These are phyloP conservation scores for Cheiracanthium punctorium DNA, from an alignment of 2,888 invertebrate species.

Conservation along the genomic window DNA sequence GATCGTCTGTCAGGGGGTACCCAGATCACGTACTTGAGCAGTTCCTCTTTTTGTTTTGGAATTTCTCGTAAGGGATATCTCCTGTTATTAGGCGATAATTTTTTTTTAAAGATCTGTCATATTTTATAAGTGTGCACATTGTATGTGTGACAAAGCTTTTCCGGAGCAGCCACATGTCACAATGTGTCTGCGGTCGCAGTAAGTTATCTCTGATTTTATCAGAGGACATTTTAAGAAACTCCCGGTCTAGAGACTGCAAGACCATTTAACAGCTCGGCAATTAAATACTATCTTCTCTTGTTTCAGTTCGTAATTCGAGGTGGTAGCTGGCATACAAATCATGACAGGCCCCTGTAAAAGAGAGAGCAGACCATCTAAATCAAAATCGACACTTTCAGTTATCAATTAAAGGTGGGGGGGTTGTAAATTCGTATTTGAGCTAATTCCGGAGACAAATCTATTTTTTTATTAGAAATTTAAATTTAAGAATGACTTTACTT, in stretches of 20 bases:
- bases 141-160: neutral
- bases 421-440: too few relatives aligned
- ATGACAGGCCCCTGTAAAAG: too few relatives aligned
- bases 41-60: neutral
- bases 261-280: too few relatives aligned
- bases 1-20: conserved; percentile 34
- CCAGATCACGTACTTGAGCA: conserved; percentile 31
- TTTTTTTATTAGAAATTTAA: too few relatives aligned
- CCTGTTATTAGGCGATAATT: conserved; percentile 10
- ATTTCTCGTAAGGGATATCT: neutral
- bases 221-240: neutral
- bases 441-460: too few relatives aligned
- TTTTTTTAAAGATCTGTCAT: neutral
- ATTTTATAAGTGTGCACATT: neutral
- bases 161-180: neutral
- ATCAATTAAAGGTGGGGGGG: too few relatives aligned
- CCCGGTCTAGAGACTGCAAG: neutral
- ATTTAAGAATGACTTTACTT: too few relatives aligned
- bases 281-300: too few relatives aligned
- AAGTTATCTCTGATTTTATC: neutral
- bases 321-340: too few relatives aligned
- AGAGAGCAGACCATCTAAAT: too few relatives aligned
- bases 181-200: neutral
- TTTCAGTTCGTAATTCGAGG: too few relatives aligned
- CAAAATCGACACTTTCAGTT: too few relatives aligned